Percentiles rank a stretch among this genome's conserved stretches.
Conservation (phyloP, 2,797 vertebrate genomes). For the Muscicapa comitata region DNA sequence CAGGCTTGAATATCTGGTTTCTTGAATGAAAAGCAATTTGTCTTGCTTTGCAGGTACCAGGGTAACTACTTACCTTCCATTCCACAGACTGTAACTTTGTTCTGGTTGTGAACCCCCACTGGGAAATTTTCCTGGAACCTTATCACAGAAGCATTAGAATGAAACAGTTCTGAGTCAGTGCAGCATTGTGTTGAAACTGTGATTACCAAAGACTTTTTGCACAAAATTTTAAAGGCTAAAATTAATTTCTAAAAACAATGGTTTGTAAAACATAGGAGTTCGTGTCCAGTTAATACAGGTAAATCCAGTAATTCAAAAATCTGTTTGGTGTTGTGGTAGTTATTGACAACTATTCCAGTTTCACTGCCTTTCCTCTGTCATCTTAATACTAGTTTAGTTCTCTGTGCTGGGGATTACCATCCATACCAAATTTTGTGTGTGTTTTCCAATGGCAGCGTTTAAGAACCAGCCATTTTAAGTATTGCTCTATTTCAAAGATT, state of each 20-base stretch:
- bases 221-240: background rate
- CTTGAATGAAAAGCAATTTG: background rate
- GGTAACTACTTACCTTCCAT: background rate
- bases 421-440: background rate
- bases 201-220: background rate
- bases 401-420: background rate
- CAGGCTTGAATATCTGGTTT: background rate
- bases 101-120: background rate
- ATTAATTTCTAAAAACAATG: background rate
- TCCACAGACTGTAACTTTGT: background rate
- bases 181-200: background rate
- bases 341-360: background rate
- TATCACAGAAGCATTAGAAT: background rate
- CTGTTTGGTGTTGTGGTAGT: background rate
- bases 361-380: background rate
- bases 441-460: background rate
- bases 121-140: background rate
- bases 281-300: background rate
- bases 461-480: background rate
- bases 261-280: background rate
- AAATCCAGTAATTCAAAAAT: background rate
- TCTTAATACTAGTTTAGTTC: background rate
- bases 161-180: background rate
- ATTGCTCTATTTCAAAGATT: background rate
- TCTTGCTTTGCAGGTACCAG: background rate